These are phyloP conservation scores for Netelia fuscicornis DNA, from an alignment of 2,888 invertebrate species.

Conservation along the genomic window DNA sequence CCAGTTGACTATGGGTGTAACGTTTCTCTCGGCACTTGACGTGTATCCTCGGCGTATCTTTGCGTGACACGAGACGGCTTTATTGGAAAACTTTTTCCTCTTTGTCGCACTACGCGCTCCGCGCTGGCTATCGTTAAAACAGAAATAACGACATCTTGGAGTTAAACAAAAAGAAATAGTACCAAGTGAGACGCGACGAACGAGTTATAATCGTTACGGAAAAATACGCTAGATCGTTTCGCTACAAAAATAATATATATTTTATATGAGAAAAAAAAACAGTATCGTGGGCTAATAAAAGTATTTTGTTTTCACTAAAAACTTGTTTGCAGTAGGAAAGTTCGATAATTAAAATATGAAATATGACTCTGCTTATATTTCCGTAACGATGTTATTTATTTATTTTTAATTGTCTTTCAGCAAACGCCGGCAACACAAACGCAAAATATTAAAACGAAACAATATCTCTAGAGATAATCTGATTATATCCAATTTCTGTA, in stretches of 20 bases:
- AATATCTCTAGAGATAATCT: background rate
- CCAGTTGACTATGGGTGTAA: conserved; percentile 21
- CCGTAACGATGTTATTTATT: conserved; percentile 19
- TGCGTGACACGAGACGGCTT: conserved; percentile 58
- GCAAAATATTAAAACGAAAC: conserved; percentile 1
- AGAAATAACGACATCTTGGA: conserved; percentile 51
- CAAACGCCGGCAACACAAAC: conserved; percentile 67
- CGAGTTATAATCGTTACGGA: conserved; percentile 34
- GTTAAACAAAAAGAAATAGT: background rate
- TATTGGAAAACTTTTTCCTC: conserved; percentile 70
- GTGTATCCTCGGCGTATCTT: conserved; percentile 50
- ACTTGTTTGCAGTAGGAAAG: background rate
- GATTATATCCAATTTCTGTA: background rate
- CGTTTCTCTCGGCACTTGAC: conserved; percentile 27
- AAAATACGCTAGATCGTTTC: conserved; percentile 19
- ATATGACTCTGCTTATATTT: background rate
- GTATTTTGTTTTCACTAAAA: too few species aligned
- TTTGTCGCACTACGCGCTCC: background rate
- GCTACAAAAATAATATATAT: background rate
- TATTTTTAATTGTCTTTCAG: conserved; percentile 46
- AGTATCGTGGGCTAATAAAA: too few species aligned
- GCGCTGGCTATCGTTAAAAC: conserved; percentile 2
- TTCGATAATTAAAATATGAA: conserved; percentile 12
- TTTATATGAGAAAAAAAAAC: background rate
- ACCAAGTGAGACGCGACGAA: conserved; percentile 38